These are phyloP conservation scores for Orchestia grillus DNA, from an alignment of 1,140 invertebrate species.

Conservation along the genomic window DNA sequence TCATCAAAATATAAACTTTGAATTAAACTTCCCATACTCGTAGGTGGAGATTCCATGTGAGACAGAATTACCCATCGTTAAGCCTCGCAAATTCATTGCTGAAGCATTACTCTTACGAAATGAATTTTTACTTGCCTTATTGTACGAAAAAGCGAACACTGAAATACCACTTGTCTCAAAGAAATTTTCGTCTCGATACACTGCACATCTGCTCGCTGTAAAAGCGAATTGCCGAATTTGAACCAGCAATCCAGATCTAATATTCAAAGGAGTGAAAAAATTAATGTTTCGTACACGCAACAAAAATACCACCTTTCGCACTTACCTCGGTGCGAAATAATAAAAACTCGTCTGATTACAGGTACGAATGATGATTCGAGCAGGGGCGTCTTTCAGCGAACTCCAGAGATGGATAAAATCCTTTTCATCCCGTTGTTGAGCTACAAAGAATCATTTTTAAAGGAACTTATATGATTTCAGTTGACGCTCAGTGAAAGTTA, in stretches of 20 bases:
- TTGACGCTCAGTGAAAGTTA: neutral
- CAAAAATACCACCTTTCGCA: too few species aligned
- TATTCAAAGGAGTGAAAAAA: neutral
- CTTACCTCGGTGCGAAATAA: neutral
- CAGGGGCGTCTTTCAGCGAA: neutral
- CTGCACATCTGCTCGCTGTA: neutral
- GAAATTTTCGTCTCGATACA: neutral
- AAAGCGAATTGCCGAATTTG: neutral
- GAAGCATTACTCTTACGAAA: neutral
- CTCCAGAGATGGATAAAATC: neutral
- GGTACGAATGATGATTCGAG: too few species aligned
- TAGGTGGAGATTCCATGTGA: neutral
- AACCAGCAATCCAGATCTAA: neutral
- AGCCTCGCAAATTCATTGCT: neutral
- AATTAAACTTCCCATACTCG: neutral
- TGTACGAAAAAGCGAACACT: neutral
- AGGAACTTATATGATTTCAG: neutral
- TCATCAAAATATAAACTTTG: too few species aligned
- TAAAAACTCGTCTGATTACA: too few species aligned
- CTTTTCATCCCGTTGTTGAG: neutral
- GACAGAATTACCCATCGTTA: neutral
- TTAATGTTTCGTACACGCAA: too few species aligned
- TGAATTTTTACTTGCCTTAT: neutral
- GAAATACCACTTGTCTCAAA: neutral
- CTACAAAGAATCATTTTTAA: neutral